Evolutionary conservation across 1,140 invertebrate genomes (phyloP), one percentile per base, ranked within the genome.

Genomic region (Diorhabda carinulata): DNA sequence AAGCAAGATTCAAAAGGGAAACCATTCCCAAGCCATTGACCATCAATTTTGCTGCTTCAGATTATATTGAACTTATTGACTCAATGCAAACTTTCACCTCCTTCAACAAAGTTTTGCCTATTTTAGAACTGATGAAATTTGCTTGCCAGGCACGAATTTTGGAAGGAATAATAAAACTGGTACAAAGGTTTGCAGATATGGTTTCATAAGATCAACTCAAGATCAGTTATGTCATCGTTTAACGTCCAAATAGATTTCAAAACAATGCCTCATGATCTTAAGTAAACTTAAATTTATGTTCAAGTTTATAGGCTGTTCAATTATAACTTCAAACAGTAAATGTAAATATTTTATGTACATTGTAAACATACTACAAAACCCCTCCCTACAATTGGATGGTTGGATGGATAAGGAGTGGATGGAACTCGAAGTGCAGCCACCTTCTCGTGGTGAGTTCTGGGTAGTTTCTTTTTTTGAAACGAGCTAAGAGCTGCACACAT

Each of bases 381-480:
- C 25, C 25, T 25, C 25, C 25, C 25, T 25, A 25, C 25, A 25
- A 25, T 25, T 25, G 25, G 25, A 25, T 25, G 47, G 47, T 52
- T 64, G 47, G 47, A 52, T 52, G 43, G 10, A 25, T 6, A 45
- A 5, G 63, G 47, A 4, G 10, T 40, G 41, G 61, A 4, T 63
- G 61, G 61, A 40, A 63, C 42, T 63, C 43, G 61, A n/a, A 9
- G 61, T 42, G 61, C 5, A 63, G 10, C 43, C 43, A 63, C 61
- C 61, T 63, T 42, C 41, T 9, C 61, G 61, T 63, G 61, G 61
- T 63, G 61, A 63, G 5, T 63, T 63, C 43, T 63, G 43, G 61
- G 61, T 63, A 42, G 43, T 63, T 63, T 43, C 8, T 42, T 52
- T 52, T 52, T 3, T 52, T 52, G 47, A 6, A 52, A 52, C 47